These are phyloP conservation scores for Petrolisthes manimaculis DNA, from an alignment of 2,888 invertebrate genomes.

Conservation along the genomic window DNA sequence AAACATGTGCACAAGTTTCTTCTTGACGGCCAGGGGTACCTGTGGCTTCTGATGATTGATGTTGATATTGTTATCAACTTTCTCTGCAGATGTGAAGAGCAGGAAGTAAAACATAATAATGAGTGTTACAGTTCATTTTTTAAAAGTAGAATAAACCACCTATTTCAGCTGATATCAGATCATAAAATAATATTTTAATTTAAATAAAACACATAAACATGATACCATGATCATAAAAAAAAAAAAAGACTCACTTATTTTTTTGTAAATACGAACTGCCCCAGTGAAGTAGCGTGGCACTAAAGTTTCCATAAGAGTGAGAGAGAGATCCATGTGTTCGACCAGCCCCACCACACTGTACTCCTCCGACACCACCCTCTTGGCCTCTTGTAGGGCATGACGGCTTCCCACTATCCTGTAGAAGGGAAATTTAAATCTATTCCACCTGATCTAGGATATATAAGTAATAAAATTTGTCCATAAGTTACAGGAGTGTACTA, in stretches of 20 bases:
- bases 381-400: constrained; percentile 50
- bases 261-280: constrained; percentile 34
- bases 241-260: constrained; percentile 38
- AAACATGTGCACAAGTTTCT: constrained; percentile 26
- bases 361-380: constrained; percentile 44
- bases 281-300: constrained; percentile 54
- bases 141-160: not conserved
- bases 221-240: not conserved
- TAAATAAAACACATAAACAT: not conserved
- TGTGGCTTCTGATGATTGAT: constrained; percentile 50
- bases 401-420: constrained; percentile 42
- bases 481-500: too few relatives aligned
- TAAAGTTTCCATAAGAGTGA: constrained; percentile 51
- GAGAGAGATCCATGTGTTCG: constrained; percentile 47
- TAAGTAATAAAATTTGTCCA: too few relatives aligned
- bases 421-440: too few relatives aligned
- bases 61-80: constrained; percentile 39
- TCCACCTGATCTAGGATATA: too few relatives aligned
- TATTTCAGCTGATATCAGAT: not conserved
- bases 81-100: constrained; percentile 26
- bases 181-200: not conserved
- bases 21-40: constrained; percentile 13
- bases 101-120: not conserved
- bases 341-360: constrained; percentile 62
- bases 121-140: not conserved